Conservation (phyloP, 2,113 vertebrate genomes). For the Callocephalon fimbriatum region DNA sequence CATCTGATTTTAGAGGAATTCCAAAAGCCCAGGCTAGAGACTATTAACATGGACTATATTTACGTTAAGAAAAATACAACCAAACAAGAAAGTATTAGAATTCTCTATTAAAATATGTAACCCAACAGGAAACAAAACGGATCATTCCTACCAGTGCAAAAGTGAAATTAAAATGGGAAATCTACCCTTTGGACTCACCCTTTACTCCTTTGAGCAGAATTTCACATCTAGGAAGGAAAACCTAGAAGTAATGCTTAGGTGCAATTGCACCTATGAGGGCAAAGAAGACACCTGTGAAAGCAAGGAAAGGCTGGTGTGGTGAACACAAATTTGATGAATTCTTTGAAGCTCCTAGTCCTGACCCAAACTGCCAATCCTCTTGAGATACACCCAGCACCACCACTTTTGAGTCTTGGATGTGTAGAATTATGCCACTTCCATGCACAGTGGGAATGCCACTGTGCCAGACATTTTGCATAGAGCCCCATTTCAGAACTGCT, state of each 20-base stretch:
- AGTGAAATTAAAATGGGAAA: neutral
- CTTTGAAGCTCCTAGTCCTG: neutral
- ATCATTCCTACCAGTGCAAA: neutral
- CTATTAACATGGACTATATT: neutral
- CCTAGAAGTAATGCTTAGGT: neutral
- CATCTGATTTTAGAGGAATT: neutral
- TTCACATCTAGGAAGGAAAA: neutral
- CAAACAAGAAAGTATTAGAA: neutral
- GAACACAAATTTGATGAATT: neutral
- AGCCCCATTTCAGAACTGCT: neutral
- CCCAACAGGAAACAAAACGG: neutral
- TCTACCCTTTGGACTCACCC: neutral
- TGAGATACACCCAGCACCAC: neutral
- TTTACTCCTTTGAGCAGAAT: neutral
- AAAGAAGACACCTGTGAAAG: neutral
- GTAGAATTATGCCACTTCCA: neutral
- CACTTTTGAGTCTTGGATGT: neutral
- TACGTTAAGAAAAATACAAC: neutral
- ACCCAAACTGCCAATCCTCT: neutral
- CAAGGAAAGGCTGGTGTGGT: neutral
- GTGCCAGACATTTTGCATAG: rapidly evolving
- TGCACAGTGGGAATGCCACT: neutral
- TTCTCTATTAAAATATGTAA: neutral
- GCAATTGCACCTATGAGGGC: neutral
- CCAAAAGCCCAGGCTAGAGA: neutral